A percentile compares a stretch with the other conserved stretches of the same genome.
Conservation (phyloP, 2,113 vertebrate species). For the Odontophorus gujanensis region DNA sequence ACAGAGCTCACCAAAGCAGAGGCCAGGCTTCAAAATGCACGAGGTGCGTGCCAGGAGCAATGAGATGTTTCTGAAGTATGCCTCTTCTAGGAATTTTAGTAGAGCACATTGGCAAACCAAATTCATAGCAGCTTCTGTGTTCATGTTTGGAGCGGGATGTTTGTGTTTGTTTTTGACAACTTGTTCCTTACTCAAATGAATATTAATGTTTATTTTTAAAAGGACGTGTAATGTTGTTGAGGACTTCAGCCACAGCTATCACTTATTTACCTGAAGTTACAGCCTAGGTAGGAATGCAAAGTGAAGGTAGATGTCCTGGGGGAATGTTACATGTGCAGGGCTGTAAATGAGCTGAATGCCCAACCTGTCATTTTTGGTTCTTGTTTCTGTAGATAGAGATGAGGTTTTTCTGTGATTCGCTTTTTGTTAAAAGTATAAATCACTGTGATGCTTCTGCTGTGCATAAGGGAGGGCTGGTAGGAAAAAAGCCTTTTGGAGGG, state of each 20-base stretch:
- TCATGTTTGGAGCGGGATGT: background rate
- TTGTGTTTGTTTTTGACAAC: constrained; percentile 60
- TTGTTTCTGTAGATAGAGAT: background rate
- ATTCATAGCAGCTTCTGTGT: constrained; percentile 18
- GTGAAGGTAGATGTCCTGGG: background rate
- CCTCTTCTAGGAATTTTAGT: background rate
- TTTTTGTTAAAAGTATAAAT: background rate
- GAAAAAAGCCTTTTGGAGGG: background rate
- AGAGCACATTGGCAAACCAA: background rate
- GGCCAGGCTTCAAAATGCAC: background rate
- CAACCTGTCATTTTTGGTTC: background rate
- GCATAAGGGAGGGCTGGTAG: background rate
- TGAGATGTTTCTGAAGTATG: background rate
- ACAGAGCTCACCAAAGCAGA: background rate
- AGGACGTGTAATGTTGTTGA: background rate
- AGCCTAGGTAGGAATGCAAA: background rate
- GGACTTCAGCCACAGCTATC: no score
- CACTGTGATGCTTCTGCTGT: background rate
- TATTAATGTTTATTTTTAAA: constrained; percentile 13
- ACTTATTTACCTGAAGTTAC: no score
- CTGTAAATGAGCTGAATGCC: background rate
- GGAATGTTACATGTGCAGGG: background rate
- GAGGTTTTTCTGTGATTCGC: background rate
- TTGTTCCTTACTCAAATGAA: background rate
- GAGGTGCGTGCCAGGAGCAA: background rate